Base-by-base conservation (phyloP, 1,140 invertebrate genomes). In the Cyclina sinensis region DNA sequence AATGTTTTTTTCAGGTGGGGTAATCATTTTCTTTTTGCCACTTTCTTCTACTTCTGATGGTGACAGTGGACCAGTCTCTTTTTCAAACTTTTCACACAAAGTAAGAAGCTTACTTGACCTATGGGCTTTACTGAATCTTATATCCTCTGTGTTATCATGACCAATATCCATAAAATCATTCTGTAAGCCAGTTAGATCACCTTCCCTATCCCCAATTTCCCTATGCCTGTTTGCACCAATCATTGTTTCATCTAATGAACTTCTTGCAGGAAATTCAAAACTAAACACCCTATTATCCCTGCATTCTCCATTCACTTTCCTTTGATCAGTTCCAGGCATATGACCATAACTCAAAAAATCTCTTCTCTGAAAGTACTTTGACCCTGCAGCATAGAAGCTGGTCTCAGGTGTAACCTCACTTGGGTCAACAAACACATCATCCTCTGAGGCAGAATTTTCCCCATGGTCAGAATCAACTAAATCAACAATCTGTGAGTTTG, bases 31-130 rank as follows among this genome's bases (percentile, higher is more conserved):
- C 68, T 78, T 79, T 73, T 35, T 59, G 16, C 59, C 78, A 81
- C 7, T 46, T 90, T 80, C 51, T 12, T 18, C 91, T 76, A 7
- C 81, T 89, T 76, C 90, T 84, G 51, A 90, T 65, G 27, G 82
- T 89, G 30, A 87, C 27, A 14, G 89, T 85, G 32, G 79, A 51
- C 82, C 88, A 73, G n/a, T 86, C 27, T 54, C 90, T 14, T 90
- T 90, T 86, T 94, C 94, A 91, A 94, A 94, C 48, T 92, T 86
- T 79, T 94, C 92, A 89, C 92, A 91, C 54, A 94, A 54, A 68
- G 89, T 93, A 68, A 94, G 90, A 48, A 94, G 88, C 73, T 94
- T 94, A 68, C 91, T 91, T 16, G 92, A 93, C 62, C 91, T 91
- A 39, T 92, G 92, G 0, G 90, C 90, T 73, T 91, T 85, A 46